Evolutionary conservation across 1,140 invertebrate genomes (phyloP).

Genomic region (Bombus sylvicola): DNA sequence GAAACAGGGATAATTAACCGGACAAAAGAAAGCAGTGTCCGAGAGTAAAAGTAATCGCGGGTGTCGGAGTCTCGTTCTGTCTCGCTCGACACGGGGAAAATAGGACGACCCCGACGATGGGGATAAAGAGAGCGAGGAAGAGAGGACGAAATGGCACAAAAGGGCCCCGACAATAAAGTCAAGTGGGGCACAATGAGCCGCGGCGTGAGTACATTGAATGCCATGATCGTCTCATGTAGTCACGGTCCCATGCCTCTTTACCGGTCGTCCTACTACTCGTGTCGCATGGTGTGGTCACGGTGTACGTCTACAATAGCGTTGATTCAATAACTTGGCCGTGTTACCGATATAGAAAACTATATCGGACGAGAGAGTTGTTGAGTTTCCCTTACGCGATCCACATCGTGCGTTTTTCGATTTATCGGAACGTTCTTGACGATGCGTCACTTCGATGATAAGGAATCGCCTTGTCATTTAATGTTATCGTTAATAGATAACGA

Average conservation of each 20-base stretch:
- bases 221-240: conserved; percentile 65
- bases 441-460: conserved; percentile 3
- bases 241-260: conserved; percentile 66
- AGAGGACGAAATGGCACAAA: conserved; percentile 71
- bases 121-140: conserved; percentile 49
- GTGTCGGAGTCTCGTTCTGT: conserved; percentile 39
- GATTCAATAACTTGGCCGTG: conserved; percentile 67
- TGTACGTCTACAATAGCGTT: conserved; percentile 62
- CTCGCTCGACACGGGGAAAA: conserved; percentile 53
- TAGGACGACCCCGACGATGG: conserved; percentile 35
- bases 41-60: conserved; percentile 54
- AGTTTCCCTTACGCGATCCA: no score
- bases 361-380: background rate
- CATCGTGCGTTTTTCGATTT: background rate
- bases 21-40: conserved; percentile 56
- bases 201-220: conserved; percentile 79
- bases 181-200: conserved; percentile 81
- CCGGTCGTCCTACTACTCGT: conserved; percentile 54
- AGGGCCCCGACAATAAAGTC: conserved; percentile 80
- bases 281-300: conserved; percentile 64
- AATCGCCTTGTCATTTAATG: background rate
- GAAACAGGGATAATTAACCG: conserved; percentile 72
- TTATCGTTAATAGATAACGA: background rate
- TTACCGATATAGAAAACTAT: conserved; percentile 67
- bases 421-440: background rate